phyloP scores from a whole-genome alignment of 2,113 vertebrate species.

The Malurus elegans region DNA sequence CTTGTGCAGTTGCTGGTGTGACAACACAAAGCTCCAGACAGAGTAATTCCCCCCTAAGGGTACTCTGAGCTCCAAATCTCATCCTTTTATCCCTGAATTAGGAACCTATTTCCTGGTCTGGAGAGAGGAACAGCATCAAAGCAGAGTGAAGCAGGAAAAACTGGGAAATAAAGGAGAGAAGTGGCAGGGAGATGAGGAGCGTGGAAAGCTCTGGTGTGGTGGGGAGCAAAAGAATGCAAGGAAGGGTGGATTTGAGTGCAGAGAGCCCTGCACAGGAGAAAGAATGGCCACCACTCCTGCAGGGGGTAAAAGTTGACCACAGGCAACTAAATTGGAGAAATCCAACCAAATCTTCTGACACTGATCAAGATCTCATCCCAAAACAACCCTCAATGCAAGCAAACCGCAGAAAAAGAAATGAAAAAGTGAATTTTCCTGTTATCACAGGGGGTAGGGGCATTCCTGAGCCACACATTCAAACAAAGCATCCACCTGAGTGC shows the following conservation, averaged over 20 bases:
- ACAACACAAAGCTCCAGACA: not conserved
- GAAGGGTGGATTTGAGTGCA: not conserved
- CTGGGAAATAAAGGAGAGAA: not conserved
- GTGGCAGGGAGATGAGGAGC: accelerated
- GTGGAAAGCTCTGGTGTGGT: not conserved
- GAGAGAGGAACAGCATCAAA: not conserved
- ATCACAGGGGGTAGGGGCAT: accelerated
- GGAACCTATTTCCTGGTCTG: not conserved
- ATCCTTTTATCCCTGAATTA: not conserved
- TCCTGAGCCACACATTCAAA: not conserved
- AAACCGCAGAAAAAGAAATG: not conserved
- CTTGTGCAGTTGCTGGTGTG: not conserved
- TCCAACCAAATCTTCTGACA: not conserved
- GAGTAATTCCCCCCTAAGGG: not conserved
- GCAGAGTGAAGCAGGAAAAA: not conserved
- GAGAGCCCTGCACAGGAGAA: not conserved
- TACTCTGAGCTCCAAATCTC: not conserved
- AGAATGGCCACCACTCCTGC: too few relatives aligned
- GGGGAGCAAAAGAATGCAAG: not conserved
- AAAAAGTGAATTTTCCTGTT: not conserved
- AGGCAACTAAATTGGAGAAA: not conserved
- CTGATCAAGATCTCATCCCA: not conserved
- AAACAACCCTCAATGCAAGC: not conserved
- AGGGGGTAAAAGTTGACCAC: accelerated
- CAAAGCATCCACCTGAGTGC: accelerated